phyloP scores from a whole-genome alignment of 2,888 invertebrate species.

The Drosophila fulvimacula region DNA sequence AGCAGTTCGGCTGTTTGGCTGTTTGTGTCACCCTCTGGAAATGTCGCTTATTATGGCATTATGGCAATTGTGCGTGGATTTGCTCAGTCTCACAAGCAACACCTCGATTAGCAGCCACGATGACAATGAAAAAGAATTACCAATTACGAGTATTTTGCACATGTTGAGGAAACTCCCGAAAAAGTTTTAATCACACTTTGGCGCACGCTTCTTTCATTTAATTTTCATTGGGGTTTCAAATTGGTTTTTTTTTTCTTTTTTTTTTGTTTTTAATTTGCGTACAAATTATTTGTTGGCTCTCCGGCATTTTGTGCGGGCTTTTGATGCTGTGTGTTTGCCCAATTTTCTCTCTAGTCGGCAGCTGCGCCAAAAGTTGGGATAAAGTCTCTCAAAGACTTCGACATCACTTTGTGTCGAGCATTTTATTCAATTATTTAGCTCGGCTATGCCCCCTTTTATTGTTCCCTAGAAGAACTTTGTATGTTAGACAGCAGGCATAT shows the following conservation, averaged over 20 bases:
- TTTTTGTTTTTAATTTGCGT: constrained; percentile 74
- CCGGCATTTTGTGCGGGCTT: constrained; percentile 48
- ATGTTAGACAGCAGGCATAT: background rate
- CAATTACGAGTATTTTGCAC: constrained; percentile 53
- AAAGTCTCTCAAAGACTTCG: constrained; percentile 63
- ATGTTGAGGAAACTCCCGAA: constrained; percentile 30
- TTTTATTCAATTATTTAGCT: constrained; percentile 55
- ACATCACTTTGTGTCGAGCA: constrained; percentile 60
- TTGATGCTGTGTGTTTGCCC: constrained; percentile 30
- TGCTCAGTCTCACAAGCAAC: constrained; percentile 33
- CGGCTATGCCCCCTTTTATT: constrained; percentile 24
- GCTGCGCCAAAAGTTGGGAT: constrained; percentile 66
- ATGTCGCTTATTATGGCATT: constrained; percentile 75
- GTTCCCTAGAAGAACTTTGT: background rate
- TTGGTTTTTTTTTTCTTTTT: constrained; percentile 60
- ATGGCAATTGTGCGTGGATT: constrained; percentile 74
- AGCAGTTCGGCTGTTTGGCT: background rate
- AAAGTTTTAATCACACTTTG: constrained; percentile 80
- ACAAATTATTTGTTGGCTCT: constrained; percentile 69
- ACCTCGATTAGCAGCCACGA: constrained; percentile 62
- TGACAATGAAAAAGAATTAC: constrained; percentile 56
- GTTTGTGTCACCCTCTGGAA: constrained; percentile 30
- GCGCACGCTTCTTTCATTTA: constrained; percentile 69
- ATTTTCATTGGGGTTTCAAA: constrained; percentile 56
- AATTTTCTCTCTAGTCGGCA: constrained; percentile 33